These are phyloP conservation scores for Myrmecobius fasciatus DNA, from an alignment of 2,113 vertebrate genomes.

Conservation along the genomic window DNA sequence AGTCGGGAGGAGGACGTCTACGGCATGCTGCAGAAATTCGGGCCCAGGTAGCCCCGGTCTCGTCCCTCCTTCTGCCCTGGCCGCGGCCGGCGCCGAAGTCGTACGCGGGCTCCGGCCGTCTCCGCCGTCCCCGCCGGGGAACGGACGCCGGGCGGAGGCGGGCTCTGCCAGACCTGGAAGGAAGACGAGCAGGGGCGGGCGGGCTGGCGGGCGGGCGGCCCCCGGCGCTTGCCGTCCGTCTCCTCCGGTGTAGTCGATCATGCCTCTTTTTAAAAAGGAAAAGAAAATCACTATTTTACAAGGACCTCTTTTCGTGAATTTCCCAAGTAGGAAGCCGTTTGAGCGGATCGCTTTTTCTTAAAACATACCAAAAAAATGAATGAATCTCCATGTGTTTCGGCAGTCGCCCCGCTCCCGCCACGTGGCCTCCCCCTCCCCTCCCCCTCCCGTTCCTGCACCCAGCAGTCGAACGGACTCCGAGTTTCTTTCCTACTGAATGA, in stretches of 20 bases:
- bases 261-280: slow-evolving; percentile 68
- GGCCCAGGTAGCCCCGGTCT: slow-evolving; percentile 92
- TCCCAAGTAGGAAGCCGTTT: slow-evolving; percentile 85
- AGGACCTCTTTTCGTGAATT: slow-evolving; percentile 87
- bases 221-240: background rate
- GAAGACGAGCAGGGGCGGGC: background rate
- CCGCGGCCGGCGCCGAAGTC: background rate
- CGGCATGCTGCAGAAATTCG: slow-evolving; percentile 92
- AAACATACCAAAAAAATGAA: slow-evolving; percentile 87
- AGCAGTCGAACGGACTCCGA: slow-evolving; percentile 93
- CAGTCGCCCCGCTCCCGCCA: slow-evolving; percentile 80
- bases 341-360: slow-evolving; percentile 87
- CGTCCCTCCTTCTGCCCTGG: background rate
- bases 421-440: too few relatives aligned
- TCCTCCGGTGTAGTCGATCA: background rate
- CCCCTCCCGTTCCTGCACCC: slow-evolving; percentile 75
- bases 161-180: background rate
- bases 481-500: slow-evolving; percentile 92
- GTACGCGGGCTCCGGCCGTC: background rate
- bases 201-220: too few relatives aligned
- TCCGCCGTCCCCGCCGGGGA: background rate
- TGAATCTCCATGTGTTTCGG: slow-evolving; percentile 87
- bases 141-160: background rate
- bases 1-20: slow-evolving; percentile 96
- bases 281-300: slow-evolving; percentile 86